These are phyloP conservation scores for Chrysomela aeneicollis DNA, from an alignment of 2,888 invertebrate species.

Conservation along the genomic window DNA sequence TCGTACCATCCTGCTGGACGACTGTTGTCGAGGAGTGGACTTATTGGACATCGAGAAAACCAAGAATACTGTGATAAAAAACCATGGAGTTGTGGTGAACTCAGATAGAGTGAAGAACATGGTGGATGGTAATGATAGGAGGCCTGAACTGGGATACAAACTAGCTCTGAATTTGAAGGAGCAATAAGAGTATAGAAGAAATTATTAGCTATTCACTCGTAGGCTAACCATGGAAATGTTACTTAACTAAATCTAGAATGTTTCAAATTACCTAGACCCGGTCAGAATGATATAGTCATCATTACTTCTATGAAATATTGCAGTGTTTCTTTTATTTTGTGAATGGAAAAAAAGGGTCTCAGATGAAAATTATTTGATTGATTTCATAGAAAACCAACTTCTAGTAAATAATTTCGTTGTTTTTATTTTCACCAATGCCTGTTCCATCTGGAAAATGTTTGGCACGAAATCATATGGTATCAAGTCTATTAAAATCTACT, in stretches of 20 bases:
- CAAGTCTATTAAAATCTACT: too few species aligned
- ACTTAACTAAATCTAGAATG: background rate
- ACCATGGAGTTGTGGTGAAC: constrained; percentile 80
- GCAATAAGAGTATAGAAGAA: constrained; percentile 20
- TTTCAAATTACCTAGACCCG: too few species aligned
- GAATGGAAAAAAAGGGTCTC: too few species aligned
- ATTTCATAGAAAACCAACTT: too few species aligned
- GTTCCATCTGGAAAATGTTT: too few species aligned
- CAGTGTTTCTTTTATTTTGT: too few species aligned
- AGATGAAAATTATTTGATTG: too few species aligned
- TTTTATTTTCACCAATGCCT: too few species aligned
- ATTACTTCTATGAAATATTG: too few species aligned
- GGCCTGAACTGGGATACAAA: constrained; percentile 87
- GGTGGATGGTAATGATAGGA: constrained; percentile 85
- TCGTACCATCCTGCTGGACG: constrained; percentile 86
- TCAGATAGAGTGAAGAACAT: constrained; percentile 81
- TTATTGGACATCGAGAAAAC: constrained; percentile 84
- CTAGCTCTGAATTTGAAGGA: constrained; percentile 79
- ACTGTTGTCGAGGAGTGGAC: constrained; percentile 88
- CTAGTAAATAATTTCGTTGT: too few species aligned
- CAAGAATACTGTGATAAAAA: constrained; percentile 74
- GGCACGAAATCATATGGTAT: too few species aligned
- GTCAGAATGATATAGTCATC: too few species aligned
- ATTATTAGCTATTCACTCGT: background rate
- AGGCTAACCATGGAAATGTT: background rate